These are phyloP conservation scores for Anguilla pacifica DNA, from an alignment of 2,797 vertebrate genomes.

Conservation along the genomic window DNA sequence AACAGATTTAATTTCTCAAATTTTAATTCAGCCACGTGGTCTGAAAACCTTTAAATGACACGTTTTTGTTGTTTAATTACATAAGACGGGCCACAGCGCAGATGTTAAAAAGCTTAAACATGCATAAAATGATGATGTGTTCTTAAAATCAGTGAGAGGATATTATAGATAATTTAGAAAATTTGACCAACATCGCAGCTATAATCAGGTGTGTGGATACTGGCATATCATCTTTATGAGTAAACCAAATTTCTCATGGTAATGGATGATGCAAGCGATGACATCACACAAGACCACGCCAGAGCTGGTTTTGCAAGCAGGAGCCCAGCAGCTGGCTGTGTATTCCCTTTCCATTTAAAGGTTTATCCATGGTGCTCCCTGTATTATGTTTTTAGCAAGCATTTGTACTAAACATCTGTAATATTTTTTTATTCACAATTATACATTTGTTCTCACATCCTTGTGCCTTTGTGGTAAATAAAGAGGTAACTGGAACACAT, in stretches of 20 bases:
- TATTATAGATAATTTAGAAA: background rate
- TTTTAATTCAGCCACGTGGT: conserved; percentile 34
- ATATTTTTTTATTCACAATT: too few relatives aligned
- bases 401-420: too few relatives aligned
- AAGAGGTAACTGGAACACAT: background rate
- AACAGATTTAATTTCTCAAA: conserved; percentile 40
- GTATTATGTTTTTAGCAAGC: too few relatives aligned
- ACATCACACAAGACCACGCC: background rate
- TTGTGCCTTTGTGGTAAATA: too few relatives aligned
- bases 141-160: background rate
- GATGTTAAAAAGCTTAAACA: background rate
- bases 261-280: background rate
- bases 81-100: background rate
- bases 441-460: too few relatives aligned
- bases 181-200: background rate
- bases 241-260: background rate
- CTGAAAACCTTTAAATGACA: conserved; percentile 23
- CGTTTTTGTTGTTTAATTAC: conserved; percentile 15
- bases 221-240: background rate
- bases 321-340: background rate
- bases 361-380: background rate
- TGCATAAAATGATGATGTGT: background rate
- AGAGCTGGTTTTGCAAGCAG: background rate
- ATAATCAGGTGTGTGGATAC: background rate
- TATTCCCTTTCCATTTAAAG: background rate